These are phyloP conservation scores for Coenonympha glycerion DNA, from an alignment of 2,888 invertebrate genomes.

Conservation along the genomic window DNA sequence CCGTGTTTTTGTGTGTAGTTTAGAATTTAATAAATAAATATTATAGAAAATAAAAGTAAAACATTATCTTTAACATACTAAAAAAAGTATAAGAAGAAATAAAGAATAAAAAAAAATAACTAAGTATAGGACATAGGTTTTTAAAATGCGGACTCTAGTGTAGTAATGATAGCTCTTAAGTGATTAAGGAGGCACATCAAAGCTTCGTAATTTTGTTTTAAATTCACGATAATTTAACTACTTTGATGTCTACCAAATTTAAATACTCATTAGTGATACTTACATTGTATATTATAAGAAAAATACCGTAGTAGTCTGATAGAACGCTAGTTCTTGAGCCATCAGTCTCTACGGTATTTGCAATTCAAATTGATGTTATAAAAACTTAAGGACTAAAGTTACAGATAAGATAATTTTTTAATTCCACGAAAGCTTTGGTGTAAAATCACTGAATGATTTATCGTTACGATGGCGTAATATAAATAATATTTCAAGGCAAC, in stretches of 20 bases:
- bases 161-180: slow-evolving; percentile 43
- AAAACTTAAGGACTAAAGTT: neutral
- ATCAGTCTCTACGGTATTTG: slow-evolving; percentile 66
- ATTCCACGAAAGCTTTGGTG: slow-evolving; percentile 18
- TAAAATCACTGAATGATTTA: slow-evolving; percentile 20
- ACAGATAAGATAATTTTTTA: neutral
- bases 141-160: slow-evolving; percentile 48
- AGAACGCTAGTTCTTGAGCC: slow-evolving; percentile 71
- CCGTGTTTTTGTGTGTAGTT: slow-evolving; percentile 32
- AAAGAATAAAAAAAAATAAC: slow-evolving; percentile 8
- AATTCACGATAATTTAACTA: too few relatives aligned
- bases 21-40: slow-evolving; percentile 22
- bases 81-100: too few relatives aligned
- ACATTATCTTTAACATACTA: slow-evolving; percentile 22
- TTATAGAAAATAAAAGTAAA: slow-evolving; percentile 14
- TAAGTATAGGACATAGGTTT: neutral
- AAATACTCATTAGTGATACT: neutral
- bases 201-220: slow-evolving; percentile 34
- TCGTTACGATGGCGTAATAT: slow-evolving; percentile 1
- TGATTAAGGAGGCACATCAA: slow-evolving; percentile 62
- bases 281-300: slow-evolving; percentile 20
- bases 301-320: slow-evolving; percentile 64
- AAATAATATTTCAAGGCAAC: too few relatives aligned
- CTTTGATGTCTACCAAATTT: slow-evolving; percentile 4
- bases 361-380: slow-evolving; percentile 9